These are phyloP conservation scores for Abrostola tripartita DNA, from an alignment of 2,888 invertebrate species.

Conservation along the genomic window DNA sequence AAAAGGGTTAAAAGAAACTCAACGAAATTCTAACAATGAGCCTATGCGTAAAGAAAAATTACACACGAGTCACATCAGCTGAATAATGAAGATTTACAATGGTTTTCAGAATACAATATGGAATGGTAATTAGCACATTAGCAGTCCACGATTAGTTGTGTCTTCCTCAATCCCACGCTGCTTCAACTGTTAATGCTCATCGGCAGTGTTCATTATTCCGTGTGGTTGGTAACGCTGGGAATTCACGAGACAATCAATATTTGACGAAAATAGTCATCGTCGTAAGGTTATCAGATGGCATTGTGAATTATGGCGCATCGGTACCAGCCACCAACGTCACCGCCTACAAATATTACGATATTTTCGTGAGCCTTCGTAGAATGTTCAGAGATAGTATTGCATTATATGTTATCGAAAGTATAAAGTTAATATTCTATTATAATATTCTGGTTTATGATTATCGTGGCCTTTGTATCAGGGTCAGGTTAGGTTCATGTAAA, in stretches of 20 bases:
- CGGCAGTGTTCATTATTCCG: conserved; percentile 50
- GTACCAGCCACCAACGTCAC: conserved; percentile 79
- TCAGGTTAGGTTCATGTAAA: conserved; percentile 36
- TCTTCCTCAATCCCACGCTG: conserved; percentile 64
- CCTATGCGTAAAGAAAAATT: conserved; percentile 45
- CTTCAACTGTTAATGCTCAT: conserved; percentile 46
- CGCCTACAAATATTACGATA: conserved; percentile 68
- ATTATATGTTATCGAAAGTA: conserved; percentile 41
- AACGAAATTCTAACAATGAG: conserved; percentile 45
- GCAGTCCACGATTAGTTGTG: conserved; percentile 55
- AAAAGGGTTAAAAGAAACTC: conserved; percentile 31
- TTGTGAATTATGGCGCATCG: conserved; percentile 73
- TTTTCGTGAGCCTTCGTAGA: conserved; percentile 61
- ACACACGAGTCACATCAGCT: conserved; percentile 31
- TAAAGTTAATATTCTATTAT: conserved; percentile 32
- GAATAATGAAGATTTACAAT: conserved; percentile 47
- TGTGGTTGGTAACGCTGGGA: conserved; percentile 50
- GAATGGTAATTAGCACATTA: conserved; percentile 62
- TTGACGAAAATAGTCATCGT: conserved; percentile 70
- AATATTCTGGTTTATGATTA: conserved; percentile 45
- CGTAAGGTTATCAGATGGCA: conserved; percentile 75
- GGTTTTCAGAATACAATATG: conserved; percentile 52
- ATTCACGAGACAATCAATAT: conserved; percentile 71
- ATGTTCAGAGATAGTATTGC: conserved; percentile 47
- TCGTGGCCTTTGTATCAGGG: conserved; percentile 41